A percentile compares a stretch with the other conserved stretches of the same genome.
Evolutionary conservation across 2,888 invertebrate species (phyloP).

Genomic region (Cataglyphis livida): DNA sequence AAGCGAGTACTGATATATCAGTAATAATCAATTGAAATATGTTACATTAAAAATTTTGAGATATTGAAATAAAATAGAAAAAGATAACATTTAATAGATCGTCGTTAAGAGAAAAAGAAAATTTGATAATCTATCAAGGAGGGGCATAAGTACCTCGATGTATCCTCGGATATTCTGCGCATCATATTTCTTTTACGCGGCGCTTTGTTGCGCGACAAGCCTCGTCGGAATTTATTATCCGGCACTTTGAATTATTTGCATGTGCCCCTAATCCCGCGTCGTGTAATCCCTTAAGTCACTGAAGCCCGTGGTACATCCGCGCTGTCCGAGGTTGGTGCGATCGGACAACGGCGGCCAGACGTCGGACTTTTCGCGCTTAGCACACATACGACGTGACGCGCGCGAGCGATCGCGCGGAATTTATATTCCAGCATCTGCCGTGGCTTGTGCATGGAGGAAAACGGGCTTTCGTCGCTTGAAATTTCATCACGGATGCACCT

Average conservation of each 20-base stretch:
- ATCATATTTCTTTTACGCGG: constrained; percentile 19
- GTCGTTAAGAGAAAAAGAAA: neutral
- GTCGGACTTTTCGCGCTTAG: constrained; percentile 70
- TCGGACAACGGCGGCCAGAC: constrained; percentile 57
- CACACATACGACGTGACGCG: constrained; percentile 32
- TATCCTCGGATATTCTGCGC: neutral
- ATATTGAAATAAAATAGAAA: too few relatives aligned
- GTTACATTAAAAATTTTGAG: neutral
- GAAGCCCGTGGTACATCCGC: constrained; percentile 22
- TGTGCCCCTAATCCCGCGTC: constrained; percentile 54
- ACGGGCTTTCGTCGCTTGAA: constrained; percentile 47
- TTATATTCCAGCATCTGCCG: constrained; percentile 68
- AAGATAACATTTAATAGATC: neutral
- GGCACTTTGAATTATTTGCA: constrained; percentile 72
- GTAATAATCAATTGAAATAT: neutral
- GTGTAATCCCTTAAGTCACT: constrained; percentile 71
- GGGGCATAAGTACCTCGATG: neutral
- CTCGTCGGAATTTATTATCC: constrained; percentile 71
- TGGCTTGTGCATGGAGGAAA: neutral
- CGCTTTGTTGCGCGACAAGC: constrained; percentile 31
- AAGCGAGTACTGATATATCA: neutral
- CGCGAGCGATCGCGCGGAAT: constrained; percentile 55
- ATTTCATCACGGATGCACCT: constrained; percentile 70
- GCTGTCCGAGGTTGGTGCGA: constrained; percentile 48
- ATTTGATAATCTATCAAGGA: neutral